Evolutionary conservation across 2,113 vertebrate genomes (phyloP).

Genomic region (Physeter macrocephalus): DNA sequence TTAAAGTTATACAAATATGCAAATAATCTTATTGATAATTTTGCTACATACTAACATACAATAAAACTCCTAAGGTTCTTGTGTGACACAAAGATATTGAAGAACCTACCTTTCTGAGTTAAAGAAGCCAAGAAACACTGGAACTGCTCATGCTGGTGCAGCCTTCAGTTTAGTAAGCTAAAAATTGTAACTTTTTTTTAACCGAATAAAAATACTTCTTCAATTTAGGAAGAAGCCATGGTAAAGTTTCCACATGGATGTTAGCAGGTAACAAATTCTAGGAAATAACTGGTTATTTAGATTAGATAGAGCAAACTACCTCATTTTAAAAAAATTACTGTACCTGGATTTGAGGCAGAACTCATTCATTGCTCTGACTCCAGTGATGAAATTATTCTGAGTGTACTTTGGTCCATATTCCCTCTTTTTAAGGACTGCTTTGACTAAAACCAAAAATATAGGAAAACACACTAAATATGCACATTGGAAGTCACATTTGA

Average conservation of each 20-base stretch:
- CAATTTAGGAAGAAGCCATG: neutral
- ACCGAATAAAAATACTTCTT: constrained; percentile 28
- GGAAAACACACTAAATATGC: constrained; percentile 6
- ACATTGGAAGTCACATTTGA: neutral
- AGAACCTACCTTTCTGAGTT: neutral
- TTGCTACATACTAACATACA: neutral
- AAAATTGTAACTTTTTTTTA: neutral
- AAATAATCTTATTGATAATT: constrained; percentile 4
- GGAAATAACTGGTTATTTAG: neutral
- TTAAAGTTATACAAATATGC: neutral
- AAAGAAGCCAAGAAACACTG: neutral
- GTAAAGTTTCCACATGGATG: neutral
- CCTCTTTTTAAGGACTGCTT: constrained; percentile 97
- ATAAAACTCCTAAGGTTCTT: neutral
- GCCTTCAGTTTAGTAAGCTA: neutral
- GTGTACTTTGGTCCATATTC: constrained; percentile 97
- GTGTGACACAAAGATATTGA: neutral
- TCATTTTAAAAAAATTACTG: neutral
- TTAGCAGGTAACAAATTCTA: neutral
- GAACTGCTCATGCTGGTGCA: neutral
- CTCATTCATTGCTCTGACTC: constrained; percentile 98
- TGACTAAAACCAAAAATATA: constrained; percentile 82
- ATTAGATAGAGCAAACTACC: neutral
- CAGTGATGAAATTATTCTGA: constrained; percentile 98
- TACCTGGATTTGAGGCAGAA: constrained; percentile 99